These are phyloP conservation scores for Drosophila miranda DNA, from an alignment of 1,140 invertebrate species.

Conservation along the genomic window DNA sequence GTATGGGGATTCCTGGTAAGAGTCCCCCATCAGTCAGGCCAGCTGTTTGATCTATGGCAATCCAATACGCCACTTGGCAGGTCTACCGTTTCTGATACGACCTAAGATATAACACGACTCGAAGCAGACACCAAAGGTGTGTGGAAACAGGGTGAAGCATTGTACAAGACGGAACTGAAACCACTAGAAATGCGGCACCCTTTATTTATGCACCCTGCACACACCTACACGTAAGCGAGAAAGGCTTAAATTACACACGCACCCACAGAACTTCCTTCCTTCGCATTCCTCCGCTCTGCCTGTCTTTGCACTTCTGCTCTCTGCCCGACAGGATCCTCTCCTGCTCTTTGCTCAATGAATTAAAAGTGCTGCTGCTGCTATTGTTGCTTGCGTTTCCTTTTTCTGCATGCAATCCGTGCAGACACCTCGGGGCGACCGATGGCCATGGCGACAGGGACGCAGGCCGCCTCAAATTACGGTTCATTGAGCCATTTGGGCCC, in stretches of 20 bases:
- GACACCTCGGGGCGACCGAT: slow-evolving; percentile 54
- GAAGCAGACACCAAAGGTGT: no score
- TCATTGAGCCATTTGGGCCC: slow-evolving; percentile 73
- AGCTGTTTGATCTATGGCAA: slow-evolving; percentile 44
- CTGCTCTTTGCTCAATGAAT: slow-evolving; percentile 51
- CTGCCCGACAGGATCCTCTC: slow-evolving; percentile 28
- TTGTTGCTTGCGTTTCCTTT: slow-evolving; percentile 39
- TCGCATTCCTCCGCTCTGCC: slow-evolving; percentile 2
- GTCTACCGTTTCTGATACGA: background rate
- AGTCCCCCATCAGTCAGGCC: slow-evolving; percentile 37
- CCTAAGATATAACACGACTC: slow-evolving; percentile 26
- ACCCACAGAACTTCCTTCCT: slow-evolving; percentile 47
- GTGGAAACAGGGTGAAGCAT: no score
- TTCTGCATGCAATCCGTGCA: slow-evolving; percentile 29
- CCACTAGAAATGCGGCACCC: background rate
- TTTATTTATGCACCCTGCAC: slow-evolving; percentile 5
- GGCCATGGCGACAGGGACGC: slow-evolving; percentile 7
- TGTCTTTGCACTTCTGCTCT: slow-evolving; percentile 14
- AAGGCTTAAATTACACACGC: slow-evolving; percentile 77
- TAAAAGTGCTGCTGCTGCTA: slow-evolving; percentile 6
- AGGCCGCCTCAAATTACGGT: slow-evolving; percentile 73
- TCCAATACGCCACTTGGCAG: slow-evolving; percentile 17
- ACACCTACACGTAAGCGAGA: slow-evolving; percentile 51
- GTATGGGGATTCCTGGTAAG: slow-evolving; percentile 13
- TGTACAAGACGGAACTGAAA: background rate